Percentiles rank a stretch among this genome's conserved stretches.
These are phyloP conservation scores for Dendrolimus houi DNA, from an alignment of 2,888 invertebrate genomes.

Conservation along the genomic window DNA sequence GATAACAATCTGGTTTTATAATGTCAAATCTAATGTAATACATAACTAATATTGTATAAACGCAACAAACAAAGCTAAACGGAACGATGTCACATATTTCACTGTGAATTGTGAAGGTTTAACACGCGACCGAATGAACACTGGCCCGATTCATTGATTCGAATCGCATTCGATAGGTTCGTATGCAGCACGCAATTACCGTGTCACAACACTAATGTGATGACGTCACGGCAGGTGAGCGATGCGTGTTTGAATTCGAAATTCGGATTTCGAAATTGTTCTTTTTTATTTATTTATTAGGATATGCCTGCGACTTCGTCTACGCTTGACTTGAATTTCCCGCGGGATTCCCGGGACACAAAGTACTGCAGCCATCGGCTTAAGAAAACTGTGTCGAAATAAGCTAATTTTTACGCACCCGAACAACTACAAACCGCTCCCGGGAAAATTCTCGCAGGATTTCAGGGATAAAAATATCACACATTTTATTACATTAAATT, in stretches of 20 bases:
- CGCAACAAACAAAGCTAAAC: slow-evolving; percentile 58
- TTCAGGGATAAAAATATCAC: no score
- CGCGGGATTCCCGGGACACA: no score
- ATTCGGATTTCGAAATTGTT: slow-evolving; percentile 25
- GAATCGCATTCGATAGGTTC: slow-evolving; percentile 35
- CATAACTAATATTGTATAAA: slow-evolving; percentile 23
- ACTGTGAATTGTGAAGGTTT: slow-evolving; percentile 57
- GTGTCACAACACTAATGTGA: slow-evolving; percentile 36
- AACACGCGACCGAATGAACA: slow-evolving; percentile 51
- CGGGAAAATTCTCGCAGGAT: no score
- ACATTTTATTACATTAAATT: no score
- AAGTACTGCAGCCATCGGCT: no score
- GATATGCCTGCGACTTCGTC: no score
- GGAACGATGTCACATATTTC: slow-evolving; percentile 62
- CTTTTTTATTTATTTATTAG: no score
- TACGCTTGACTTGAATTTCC: no score
- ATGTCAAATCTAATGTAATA: background rate
- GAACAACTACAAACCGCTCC: no score
- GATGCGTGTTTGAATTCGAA: slow-evolving; percentile 1
- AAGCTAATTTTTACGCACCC: no score
- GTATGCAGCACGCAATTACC: slow-evolving; percentile 28
- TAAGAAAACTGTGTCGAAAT: no score
- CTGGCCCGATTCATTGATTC: slow-evolving; percentile 31
- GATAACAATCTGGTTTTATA: background rate
- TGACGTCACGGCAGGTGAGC: slow-evolving; percentile 35